Evolutionary conservation across 92 coral and sea anemone species (phyloP).

Genomic region (Phenganax subtilis): DNA sequence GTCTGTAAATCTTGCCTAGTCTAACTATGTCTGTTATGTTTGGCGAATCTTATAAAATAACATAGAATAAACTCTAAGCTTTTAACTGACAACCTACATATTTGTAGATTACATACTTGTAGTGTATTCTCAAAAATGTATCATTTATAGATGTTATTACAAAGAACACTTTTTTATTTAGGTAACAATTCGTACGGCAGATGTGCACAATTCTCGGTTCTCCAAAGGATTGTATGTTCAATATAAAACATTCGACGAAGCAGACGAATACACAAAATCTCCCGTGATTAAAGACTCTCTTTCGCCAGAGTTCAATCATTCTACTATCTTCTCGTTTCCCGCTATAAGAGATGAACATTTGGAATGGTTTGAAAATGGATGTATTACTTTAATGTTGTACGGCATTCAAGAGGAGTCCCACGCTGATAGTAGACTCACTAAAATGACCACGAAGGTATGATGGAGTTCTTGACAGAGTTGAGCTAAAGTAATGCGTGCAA

Average conservation of each 20-base stretch:
- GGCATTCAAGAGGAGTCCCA: slow-evolving; percentile 84
- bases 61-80: too few species aligned
- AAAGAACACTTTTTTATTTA: slow-evolving; percentile 8
- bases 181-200: slow-evolving; percentile 88
- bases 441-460: slow-evolving; percentile 95
- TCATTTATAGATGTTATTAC: background rate
- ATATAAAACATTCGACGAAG: slow-evolving; percentile 61
- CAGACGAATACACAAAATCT: slow-evolving; percentile 61
- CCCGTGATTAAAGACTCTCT: slow-evolving; percentile 60
- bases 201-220: slow-evolving; percentile 72
- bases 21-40: too few species aligned
- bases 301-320: slow-evolving; percentile 83
- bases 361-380: slow-evolving; percentile 93
- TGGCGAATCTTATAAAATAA: too few species aligned
- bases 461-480: background rate
- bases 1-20: too few species aligned
- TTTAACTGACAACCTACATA: too few species aligned
- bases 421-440: slow-evolving; percentile 68
- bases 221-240: slow-evolving; percentile 83
- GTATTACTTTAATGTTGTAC: slow-evolving; percentile 77
- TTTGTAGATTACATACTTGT: too few species aligned
- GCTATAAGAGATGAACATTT: slow-evolving; percentile 65
- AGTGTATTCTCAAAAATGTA: background rate
- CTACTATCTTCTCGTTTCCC: slow-evolving; percentile 63
- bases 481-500: background rate